Base-by-base conservation (phyloP, 30 jellyfish, hydroid and myxozoan genomes). In the Mastigias papua region DNA sequence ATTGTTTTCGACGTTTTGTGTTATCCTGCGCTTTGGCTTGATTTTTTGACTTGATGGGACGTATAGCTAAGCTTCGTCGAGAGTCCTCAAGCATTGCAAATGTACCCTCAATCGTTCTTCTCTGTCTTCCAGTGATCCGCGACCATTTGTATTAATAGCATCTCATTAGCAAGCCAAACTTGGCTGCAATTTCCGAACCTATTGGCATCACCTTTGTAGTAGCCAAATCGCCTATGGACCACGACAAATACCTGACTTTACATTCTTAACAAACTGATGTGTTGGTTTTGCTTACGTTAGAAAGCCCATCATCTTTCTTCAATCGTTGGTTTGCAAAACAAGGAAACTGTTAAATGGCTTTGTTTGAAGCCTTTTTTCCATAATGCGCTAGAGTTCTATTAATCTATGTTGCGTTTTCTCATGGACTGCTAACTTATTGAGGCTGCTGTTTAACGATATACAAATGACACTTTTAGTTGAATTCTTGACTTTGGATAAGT, bases 321-420 rank as follows among this genome's bases (percentile, higher is more conserved):
- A 13, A 0, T 34, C 46, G 68, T 72, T 72, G 67, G 83, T 72
- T 72, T 34, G 42, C 83, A 72, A 72, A 72, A 26, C 17, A 27
- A 23, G 9, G 63, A 37, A 34, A 72, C 83, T 72, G 68, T 26
- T 72, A 72, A 37, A 37, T 23, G 83, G 83, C 35, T 72, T 72
- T 34, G 68, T 23, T 49, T 61, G 42, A 72, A 19, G 17, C 68
- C 83, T 72, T 68, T 20, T n/a, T 72, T 72, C 35, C 68, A 19
- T 69, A 72, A 20, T 17, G 25, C 83, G 31, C 35, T 10, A 0
- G 83, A 72, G n/a, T 72, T 72, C 34, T 72, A 17, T 46, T 34
- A 72, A 72, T 72, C 83, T 30, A 20, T 10, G 68, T 49, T 34
- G 63, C 69, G 83, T 34, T 72, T 72, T 72, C 69, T 17, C 54